phyloP scores from a whole-genome alignment of 2,888 invertebrate genomes.

The Sclerodermus sp. region DNA sequence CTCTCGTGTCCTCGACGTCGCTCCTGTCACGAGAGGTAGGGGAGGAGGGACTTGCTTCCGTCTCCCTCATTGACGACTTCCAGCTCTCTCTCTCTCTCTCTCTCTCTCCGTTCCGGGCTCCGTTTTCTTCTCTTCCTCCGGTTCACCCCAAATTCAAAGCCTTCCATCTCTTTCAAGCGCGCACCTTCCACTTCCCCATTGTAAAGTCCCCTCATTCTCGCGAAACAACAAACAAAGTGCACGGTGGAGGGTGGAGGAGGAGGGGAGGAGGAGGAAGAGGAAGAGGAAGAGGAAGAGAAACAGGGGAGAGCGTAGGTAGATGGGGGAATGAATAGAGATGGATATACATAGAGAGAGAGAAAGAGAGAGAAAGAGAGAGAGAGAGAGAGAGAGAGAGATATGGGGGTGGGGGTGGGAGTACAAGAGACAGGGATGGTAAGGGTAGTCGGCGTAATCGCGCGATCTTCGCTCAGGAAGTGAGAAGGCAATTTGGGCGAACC shows the following conservation, averaged over 20 bases:
- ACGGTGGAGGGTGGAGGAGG: constrained; percentile 13
- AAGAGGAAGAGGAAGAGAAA: constrained; percentile 1
- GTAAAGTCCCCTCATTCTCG: constrained; percentile 19
- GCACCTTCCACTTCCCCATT: constrained; percentile 18
- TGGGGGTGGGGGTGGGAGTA: no score
- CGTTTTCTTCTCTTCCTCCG: not conserved
- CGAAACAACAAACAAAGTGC: constrained; percentile 45
- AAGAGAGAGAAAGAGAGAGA: constrained; percentile 8
- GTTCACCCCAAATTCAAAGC: constrained; percentile 18
- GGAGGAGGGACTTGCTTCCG: constrained; percentile 13
- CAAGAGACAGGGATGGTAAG: no score
- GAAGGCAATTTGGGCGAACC: constrained; percentile 52
- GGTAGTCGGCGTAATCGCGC: constrained; percentile 29
- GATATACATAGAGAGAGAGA: not conserved
- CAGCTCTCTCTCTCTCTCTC: constrained; percentile 8
- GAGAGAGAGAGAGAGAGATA: constrained; percentile 6
- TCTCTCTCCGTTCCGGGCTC: not conserved
- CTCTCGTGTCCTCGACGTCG: not conserved
- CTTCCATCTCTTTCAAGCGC: constrained; percentile 14
- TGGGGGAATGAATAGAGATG: constrained; percentile 11
- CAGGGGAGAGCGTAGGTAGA: not conserved
- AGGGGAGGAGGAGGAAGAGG: constrained; percentile 14
- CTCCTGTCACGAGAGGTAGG: constrained; percentile 13
- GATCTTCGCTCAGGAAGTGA: constrained; percentile 43
- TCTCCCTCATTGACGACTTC: constrained; percentile 19